A percentile compares a stretch with the other conserved stretches of the same genome.
These are phyloP conservation scores for Coluber constrictor DNA, from an alignment of 2,797 vertebrate genomes.

Conservation along the genomic window DNA sequence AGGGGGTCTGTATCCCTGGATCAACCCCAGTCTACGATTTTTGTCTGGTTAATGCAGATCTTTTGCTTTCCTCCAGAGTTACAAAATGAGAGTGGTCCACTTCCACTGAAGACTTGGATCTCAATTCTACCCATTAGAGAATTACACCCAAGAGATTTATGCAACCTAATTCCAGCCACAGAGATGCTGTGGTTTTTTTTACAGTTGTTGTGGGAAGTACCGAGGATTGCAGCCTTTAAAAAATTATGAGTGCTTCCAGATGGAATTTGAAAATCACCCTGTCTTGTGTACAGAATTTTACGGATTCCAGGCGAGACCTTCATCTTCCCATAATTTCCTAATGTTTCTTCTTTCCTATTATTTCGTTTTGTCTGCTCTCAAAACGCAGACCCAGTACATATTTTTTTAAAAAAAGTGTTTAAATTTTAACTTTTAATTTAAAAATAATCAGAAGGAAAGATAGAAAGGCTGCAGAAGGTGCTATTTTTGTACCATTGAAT, in stretches of 20 bases:
- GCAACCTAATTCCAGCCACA: not conserved
- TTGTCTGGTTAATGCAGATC: not conserved
- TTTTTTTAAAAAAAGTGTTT: not conserved
- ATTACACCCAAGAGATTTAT: not conserved
- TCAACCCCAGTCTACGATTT: not conserved
- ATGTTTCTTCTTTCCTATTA: not conserved
- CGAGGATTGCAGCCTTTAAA: not conserved
- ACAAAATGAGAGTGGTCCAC: not conserved
- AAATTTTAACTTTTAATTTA: not conserved
- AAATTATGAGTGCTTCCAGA: not conserved
- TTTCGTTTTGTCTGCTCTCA: not conserved
- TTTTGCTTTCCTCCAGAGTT: not conserved
- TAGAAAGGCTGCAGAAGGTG: not conserved
- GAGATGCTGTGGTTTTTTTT: too few species aligned
- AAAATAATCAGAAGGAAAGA: not conserved
- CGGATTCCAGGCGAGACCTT: not conserved
- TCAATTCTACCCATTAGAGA: not conserved
- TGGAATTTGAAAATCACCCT: not conserved
- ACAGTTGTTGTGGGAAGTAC: too few species aligned
- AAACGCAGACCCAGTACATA: not conserved
- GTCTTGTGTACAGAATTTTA: not conserved
- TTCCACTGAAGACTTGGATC: not conserved
- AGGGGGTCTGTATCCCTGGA: constrained; percentile 7
- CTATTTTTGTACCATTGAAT: not conserved
- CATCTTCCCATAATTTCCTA: not conserved